These are phyloP conservation scores for Octonoba sinensis DNA, from an alignment of 2,888 invertebrate species.

Conservation along the genomic window DNA sequence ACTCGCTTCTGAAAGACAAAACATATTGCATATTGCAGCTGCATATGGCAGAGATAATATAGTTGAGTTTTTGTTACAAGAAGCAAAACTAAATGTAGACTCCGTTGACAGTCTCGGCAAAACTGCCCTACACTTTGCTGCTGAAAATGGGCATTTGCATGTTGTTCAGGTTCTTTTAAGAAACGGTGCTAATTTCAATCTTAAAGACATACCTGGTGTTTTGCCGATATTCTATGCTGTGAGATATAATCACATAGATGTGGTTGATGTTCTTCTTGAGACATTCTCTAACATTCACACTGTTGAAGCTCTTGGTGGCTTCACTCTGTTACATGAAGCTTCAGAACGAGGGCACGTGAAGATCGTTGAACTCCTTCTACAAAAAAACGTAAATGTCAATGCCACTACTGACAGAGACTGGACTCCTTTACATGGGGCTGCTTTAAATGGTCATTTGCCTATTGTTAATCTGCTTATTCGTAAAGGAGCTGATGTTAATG, in stretches of 20 bases:
- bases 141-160: slow-evolving; percentile 73
- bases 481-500: slow-evolving; percentile 8
- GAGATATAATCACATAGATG: not conserved
- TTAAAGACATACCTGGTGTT: slow-evolving; percentile 74
- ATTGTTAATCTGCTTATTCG: slow-evolving; percentile 77
- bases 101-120: slow-evolving; percentile 75
- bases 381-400: not conserved
- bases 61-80: slow-evolving; percentile 11
- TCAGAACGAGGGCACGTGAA: slow-evolving; percentile 21
- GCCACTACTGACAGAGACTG: not conserved
- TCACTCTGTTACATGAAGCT: slow-evolving; percentile 23
- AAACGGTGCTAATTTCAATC: slow-evolving; percentile 84
- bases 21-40: slow-evolving; percentile 27
- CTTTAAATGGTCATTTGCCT: not conserved
- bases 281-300: not conserved
- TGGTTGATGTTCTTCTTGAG: not conserved
- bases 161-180: slow-evolving; percentile 70
- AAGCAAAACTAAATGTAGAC: not conserved
- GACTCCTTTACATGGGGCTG: slow-evolving; percentile 30
- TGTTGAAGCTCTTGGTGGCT: not conserved
- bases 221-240: slow-evolving; percentile 12
- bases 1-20: slow-evolving; percentile 80
- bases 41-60: slow-evolving; percentile 15
- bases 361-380: not conserved
- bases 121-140: slow-evolving; percentile 94